Evolutionary conservation across 2,888 invertebrate genomes (phyloP).

Genomic region (Troides aeacus): DNA sequence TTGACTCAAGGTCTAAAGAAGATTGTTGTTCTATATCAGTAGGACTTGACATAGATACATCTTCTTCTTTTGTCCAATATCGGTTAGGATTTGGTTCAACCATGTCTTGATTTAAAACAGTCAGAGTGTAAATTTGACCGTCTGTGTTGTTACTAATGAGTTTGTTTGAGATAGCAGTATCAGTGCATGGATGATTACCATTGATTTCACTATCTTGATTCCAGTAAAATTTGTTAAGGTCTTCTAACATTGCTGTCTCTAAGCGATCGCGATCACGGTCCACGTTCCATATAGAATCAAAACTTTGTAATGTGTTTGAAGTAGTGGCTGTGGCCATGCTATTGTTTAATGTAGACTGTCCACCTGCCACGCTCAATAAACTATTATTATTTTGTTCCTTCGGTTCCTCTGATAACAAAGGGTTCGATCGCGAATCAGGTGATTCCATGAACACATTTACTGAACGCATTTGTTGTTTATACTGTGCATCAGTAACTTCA

Average conservation of each 20-base stretch:
- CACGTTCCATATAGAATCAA: slow-evolving; percentile 83
- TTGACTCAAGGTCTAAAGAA: slow-evolving; percentile 88
- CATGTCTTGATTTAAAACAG: slow-evolving; percentile 90
- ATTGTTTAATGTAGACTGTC: slow-evolving; percentile 50
- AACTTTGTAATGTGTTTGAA: slow-evolving; percentile 74
- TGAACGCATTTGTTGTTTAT: slow-evolving; percentile 84
- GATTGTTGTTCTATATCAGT: slow-evolving; percentile 80
- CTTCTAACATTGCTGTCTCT: slow-evolving; percentile 88
- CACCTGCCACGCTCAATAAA: slow-evolving; percentile 61
- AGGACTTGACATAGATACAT: slow-evolving; percentile 81
- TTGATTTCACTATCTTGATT: slow-evolving; percentile 82
- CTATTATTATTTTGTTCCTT: slow-evolving; percentile 83
- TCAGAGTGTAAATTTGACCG: slow-evolving; percentile 91
- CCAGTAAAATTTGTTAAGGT: slow-evolving; percentile 92
- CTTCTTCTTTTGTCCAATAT: slow-evolving; percentile 84
- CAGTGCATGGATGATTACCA: slow-evolving; percentile 71
- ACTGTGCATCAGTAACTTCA: slow-evolving; percentile 85
- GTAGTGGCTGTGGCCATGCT: slow-evolving; percentile 64
- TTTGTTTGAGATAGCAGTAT: slow-evolving; percentile 75
- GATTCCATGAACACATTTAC: slow-evolving; percentile 84
- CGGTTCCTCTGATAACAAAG: slow-evolving; percentile 74
- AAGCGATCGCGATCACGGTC: slow-evolving; percentile 87
- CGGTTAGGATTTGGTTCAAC: slow-evolving; percentile 82
- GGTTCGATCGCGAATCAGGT: slow-evolving; percentile 74
- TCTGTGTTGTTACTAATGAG: slow-evolving; percentile 83